Base-by-base conservation (phyloP, 2,888 invertebrate genomes). In the Lasioglossum malachurum region DNA sequence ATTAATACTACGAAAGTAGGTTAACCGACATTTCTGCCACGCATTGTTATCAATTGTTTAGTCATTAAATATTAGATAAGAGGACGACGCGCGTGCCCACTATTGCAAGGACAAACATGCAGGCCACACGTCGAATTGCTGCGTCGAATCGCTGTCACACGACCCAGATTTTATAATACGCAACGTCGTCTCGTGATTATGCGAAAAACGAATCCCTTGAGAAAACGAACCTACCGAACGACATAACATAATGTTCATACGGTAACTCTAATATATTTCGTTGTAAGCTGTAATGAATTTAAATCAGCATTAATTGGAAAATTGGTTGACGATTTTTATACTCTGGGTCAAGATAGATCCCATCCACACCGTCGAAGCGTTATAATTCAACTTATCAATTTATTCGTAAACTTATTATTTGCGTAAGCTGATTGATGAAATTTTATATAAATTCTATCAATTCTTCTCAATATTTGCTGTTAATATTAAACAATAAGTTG, bases 31-130 rank as follows among this genome's bases (percentile, higher is more conserved):
- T 57, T 44, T 49, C 57, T 69, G 79, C 73, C 35, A 31, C n/a
- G 19, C 49, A 23, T 64, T 19, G 44, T 80, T 86, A 86, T 86
- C 85, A 80, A 84, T 78, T 80, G 84, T 84, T 84, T 77, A 75
- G 60, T 60, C 23, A 53, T 23, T 53, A 23, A 7, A 8, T 75
- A 35, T 80, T 80, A 80, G 85, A 86, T 86, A 86, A 84, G 85
- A 73, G 57, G 77, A 75, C 23, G 41, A 23, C 60, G 60, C 60
- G 49, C 44, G 67, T 41, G 60, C 74, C 57, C 41, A 41, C 72
- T 31, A 38, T 57, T 44, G 74, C 60, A 75, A 72, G 77, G 74
- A 80, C 67, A 79, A 38, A 46, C 46, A 53, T 60, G 84, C 46
- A 35, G 23, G 57, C 16, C 38, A 67, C 46, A 64, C 38, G 14